Evolutionary conservation across 1,140 invertebrate genomes (phyloP).

Genomic region (Branchinecta lynchi): DNA sequence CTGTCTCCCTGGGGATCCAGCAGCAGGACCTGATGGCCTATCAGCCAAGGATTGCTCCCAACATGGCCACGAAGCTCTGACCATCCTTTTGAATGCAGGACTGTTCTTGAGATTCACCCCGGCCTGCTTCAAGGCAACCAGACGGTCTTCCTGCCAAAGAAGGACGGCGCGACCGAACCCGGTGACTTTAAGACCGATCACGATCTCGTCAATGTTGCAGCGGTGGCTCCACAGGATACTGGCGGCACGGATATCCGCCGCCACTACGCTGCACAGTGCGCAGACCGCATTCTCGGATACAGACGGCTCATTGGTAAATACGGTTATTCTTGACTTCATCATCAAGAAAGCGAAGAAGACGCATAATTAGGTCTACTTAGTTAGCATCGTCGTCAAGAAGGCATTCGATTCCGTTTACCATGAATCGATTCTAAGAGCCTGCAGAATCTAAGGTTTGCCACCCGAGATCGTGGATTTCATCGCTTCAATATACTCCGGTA

Average conservation of each 20-base stretch:
- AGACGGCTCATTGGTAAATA: no score
- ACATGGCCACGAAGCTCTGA: no score
- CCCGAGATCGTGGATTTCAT: not conserved
- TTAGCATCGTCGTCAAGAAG: not conserved
- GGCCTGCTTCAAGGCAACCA: not conserved
- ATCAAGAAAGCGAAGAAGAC: no score
- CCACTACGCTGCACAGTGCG: not conserved
- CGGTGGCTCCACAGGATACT: conserved; percentile 1
- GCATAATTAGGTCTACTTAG: not conserved
- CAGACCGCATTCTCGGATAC: no score
- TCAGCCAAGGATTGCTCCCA: no score
- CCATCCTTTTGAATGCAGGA: no score
- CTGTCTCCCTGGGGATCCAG: no score
- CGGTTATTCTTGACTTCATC: no score
- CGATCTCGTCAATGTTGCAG: not conserved
- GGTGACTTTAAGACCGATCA: not conserved
- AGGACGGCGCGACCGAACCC: no score
- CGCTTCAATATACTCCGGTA: not conserved
- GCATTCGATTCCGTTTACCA: conserved; percentile 11
- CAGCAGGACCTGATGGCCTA: no score
- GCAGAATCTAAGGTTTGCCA: not conserved
- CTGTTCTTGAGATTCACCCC: no score
- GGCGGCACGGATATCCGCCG: not conserved
- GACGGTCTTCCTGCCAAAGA: not conserved
- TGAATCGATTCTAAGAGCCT: not conserved